Evolutionary conservation across 2,797 vertebrate species (phyloP).

Genomic region (Acanthornis magna): DNA sequence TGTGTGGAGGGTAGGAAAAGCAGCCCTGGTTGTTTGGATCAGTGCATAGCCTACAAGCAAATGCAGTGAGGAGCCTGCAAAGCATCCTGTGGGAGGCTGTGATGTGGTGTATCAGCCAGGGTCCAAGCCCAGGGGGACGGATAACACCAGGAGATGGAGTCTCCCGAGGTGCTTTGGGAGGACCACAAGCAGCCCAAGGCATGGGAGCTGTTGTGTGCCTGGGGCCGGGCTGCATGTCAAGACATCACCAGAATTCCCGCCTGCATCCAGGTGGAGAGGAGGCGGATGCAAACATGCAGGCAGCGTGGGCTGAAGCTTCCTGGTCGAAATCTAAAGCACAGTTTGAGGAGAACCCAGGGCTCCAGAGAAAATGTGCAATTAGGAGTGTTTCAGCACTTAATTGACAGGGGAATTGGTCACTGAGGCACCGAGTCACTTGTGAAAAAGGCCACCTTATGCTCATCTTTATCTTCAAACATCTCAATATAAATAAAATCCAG

Average conservation of each 20-base stretch:
- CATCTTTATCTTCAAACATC: conserved; percentile 29
- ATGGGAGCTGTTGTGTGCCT: background rate
- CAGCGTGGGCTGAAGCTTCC: conserved; percentile 49
- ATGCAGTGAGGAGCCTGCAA: background rate
- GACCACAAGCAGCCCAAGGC: background rate
- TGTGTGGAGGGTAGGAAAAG: background rate
- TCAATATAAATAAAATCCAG: conserved; percentile 31
- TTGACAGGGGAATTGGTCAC: background rate
- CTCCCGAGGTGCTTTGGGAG: background rate
- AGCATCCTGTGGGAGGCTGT: background rate
- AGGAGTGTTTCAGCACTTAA: background rate
- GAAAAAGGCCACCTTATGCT: conserved; percentile 41
- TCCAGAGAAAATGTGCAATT: conserved; percentile 6
- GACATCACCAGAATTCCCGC: background rate
- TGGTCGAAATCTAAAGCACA: conserved; percentile 7
- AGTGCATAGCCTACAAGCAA: background rate
- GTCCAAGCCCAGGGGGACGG: background rate
- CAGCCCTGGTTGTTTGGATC: background rate
- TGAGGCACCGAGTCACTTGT: background rate
- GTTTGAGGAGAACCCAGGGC: background rate
- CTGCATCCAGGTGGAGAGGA: conserved; percentile 31
- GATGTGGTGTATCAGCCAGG: background rate
- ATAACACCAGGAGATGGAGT: background rate
- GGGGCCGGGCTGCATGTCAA: background rate
- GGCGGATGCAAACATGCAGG: background rate